Evolutionary conservation across 2,113 vertebrate species (phyloP).

Genomic region (Gasterosteus aculeatus): DNA sequence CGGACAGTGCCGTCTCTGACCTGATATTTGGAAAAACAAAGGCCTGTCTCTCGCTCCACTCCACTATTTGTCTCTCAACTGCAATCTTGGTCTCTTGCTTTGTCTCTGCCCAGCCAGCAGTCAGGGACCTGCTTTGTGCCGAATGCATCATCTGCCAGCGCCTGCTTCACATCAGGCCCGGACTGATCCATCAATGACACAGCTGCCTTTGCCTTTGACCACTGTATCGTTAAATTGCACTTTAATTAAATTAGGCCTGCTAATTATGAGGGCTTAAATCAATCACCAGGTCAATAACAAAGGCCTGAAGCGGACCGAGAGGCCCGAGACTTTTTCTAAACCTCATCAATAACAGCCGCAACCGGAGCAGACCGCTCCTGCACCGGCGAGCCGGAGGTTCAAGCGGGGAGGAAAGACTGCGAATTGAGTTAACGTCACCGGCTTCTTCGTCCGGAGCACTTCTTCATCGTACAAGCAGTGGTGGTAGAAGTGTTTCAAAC

Average conservation of each 20-base stretch:
- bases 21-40: constrained; percentile 61
- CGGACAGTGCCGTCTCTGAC: constrained; percentile 27
- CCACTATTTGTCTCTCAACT: constrained; percentile 35
- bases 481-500: constrained; percentile 46
- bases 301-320: constrained; percentile 73
- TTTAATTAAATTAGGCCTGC: constrained; percentile 85
- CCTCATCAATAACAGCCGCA: constrained; percentile 81
- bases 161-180: constrained; percentile 78
- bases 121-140: constrained; percentile 44
- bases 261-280: constrained; percentile 87
- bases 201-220: constrained; percentile 73
- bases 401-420: constrained; percentile 74
- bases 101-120: constrained; percentile 34
- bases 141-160: constrained; percentile 76
- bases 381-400: constrained; percentile 68
- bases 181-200: constrained; percentile 84
- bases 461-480: constrained; percentile 46
- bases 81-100: constrained; percentile 31
- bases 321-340: constrained; percentile 71
- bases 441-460: constrained; percentile 68
- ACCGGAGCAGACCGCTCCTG: constrained; percentile 62
- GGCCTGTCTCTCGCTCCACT: constrained; percentile 13
- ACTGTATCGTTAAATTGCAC: constrained; percentile 85
- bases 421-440: constrained; percentile 78
- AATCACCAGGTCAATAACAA: constrained; percentile 84